Conservation (phyloP, 2,888 invertebrate genomes). For the Strigamia crassipes region DNA sequence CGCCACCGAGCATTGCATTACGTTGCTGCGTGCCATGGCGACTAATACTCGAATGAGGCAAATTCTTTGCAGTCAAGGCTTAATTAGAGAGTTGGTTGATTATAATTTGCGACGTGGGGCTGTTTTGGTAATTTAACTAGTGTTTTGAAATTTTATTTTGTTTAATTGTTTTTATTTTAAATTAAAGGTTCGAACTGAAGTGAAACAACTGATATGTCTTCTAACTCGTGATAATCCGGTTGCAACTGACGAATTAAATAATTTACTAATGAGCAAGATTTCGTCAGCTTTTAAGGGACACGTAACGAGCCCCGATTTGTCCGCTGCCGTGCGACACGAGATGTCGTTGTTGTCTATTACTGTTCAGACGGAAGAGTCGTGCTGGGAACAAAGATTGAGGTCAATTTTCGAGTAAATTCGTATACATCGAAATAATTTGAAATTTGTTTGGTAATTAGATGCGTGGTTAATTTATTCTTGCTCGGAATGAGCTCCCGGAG, state of each 20-base stretch:
- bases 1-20: conserved; percentile 91
- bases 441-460: conserved; percentile 55
- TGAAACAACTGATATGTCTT: conserved; percentile 82
- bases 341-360: conserved; percentile 84
- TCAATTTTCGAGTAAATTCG: background rate
- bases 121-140: conserved; percentile 62
- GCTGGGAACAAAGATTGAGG: conserved; percentile 93
- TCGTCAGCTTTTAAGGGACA: conserved; percentile 62
- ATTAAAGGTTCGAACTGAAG: conserved; percentile 79
- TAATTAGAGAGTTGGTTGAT: conserved; percentile 86
- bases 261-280: conserved; percentile 79
- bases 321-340: conserved; percentile 81
- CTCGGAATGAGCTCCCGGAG: conserved; percentile 63
- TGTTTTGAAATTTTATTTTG: background rate
- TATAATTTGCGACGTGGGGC: conserved; percentile 88
- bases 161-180: conserved; percentile 38
- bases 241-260: conserved; percentile 82
- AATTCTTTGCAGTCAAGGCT: conserved; percentile 78
- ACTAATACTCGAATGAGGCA: conserved; percentile 76
- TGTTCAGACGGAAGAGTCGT: conserved; percentile 88
- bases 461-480: conserved; percentile 82
- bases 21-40: conserved; percentile 84
- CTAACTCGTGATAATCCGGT: conserved; percentile 83
- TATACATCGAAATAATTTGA: background rate
- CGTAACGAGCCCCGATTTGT: conserved; percentile 75